Base-by-base conservation (phyloP, 2,797 vertebrate genomes). In the Rhabdomys pumilio region DNA sequence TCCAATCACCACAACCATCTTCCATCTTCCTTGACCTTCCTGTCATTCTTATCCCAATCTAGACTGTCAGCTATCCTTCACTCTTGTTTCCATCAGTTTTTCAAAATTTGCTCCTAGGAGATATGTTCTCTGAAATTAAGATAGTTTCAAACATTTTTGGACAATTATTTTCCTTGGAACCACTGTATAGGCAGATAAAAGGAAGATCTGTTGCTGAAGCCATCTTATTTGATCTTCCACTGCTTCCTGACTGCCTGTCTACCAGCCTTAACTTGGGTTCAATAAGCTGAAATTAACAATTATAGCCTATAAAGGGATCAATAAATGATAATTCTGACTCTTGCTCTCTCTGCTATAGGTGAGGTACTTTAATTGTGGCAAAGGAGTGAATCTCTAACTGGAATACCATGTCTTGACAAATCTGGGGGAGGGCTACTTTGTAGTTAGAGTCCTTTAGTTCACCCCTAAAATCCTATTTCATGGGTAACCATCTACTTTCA, bases 331-430 rank as follows among this genome's bases (percentile, higher is more conserved):
- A 50, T 20, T 20, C 22, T 47, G 5, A 44, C 38, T 81, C 83
- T 77, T 11, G 53, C 69, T 89, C 91, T n/a, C 31, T 89, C 47
- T 82, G 47, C 80, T 26, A 34, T 10, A 17, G 53, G 26, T 80
- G 53, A 29, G 22, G 14, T 79, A 50, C 79, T 93, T 94, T 80
- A 76, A 38, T 91, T 89, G 44, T 87, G 47, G 76, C 83, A 69
- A 41, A 92, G 31, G 57, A 83, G 29, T 86, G 41, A 61, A 41
- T 90, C 20, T 94, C 26, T 50, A 89, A 47, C 1, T 90, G 77
- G 57, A 82, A 73, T 95, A 88, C 61, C 77, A 76, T 63, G n/a
- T 88, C 57, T 72, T 94, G 41, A 17, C 47, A 90, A 81, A 14
- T 83, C 88, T 14, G 5, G 77, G 13, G 41, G 61, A 63, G 41